Evolutionary conservation across 2,888 invertebrate species (phyloP).

Genomic region (Operophtera brumata): DNA sequence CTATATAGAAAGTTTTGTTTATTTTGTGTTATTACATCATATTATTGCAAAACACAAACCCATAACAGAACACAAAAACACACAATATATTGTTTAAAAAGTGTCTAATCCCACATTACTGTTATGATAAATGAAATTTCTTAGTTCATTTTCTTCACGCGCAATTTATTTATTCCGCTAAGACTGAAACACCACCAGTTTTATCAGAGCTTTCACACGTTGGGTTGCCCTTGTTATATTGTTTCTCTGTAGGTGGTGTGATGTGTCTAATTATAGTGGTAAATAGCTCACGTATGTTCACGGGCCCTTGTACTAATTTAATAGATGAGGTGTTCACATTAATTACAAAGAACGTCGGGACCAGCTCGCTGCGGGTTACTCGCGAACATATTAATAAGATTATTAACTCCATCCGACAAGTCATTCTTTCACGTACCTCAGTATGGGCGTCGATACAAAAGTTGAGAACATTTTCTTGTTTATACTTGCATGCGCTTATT

Average conservation of each 20-base stretch:
- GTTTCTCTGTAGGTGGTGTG: constrained; percentile 26
- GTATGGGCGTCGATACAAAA: constrained; percentile 27
- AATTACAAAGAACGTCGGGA: constrained; percentile 79
- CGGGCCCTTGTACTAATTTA: constrained; percentile 76
- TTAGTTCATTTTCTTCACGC: constrained; percentile 72
- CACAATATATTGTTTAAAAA: constrained; percentile 27
- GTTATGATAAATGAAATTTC: constrained; percentile 76
- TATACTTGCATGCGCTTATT: background rate
- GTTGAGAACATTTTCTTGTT: constrained; percentile 19
- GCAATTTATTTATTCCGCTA: constrained; percentile 76
- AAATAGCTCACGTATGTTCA: constrained; percentile 62
- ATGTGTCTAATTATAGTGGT: constrained; percentile 54
- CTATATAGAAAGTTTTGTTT: too few relatives aligned
- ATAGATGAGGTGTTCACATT: constrained; percentile 80
- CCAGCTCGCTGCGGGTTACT: constrained; percentile 67
- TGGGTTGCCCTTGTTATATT: constrained; percentile 17
- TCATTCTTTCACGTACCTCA: constrained; percentile 62
- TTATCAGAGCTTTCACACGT: constrained; percentile 40
- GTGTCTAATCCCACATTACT: constrained; percentile 45
- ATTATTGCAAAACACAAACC: background rate
- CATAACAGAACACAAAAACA: background rate
- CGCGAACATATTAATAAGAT: constrained; percentile 75
- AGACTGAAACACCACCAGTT: constrained; percentile 56
- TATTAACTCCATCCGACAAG: constrained; percentile 78
- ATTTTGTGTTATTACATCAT: background rate